Base-by-base conservation (phyloP, 1,140 invertebrate genomes). In the Dermatophagoides farinae region DNA sequence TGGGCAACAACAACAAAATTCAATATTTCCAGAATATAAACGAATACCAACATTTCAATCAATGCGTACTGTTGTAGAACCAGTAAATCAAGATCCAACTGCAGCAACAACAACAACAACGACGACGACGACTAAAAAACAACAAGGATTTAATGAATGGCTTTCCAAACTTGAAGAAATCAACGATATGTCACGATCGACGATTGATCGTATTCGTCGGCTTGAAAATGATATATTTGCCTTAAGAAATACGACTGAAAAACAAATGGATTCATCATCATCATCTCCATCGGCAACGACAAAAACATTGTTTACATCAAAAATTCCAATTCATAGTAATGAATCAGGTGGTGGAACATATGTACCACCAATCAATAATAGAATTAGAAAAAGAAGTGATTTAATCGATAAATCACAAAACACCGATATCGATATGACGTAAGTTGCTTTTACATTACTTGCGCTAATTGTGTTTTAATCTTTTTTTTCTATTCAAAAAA, bases 141-240 rank as follows among this genome's bases (percentile, higher is more conserved):
- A 12, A 55, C 14, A 55, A 55, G 31, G 22, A 55, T 14, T 55
- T 55, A 55, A 55, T 55, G 31, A 55, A 55, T 55, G 53, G 53
- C 23, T 55, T 11, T 23, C 14, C 4, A 55, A 55, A 55, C 23
- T 55, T 4, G 53, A 55, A 12, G 53, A 55, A 55, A 23, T 55
- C 18, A 55, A 55, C 14, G 53, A 55, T 25, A 55, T 55, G 10
- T 55, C 53, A 18, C 53, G 53, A 4, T 55, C 53, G 6, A 55
- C 53, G 9, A 12, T 41, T 4, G 25, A 55, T 12, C 38, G 53
- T n/a, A 55, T 55, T 40, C 12, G 23, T 6, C 16, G 25, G 2
- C 53, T 55, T 40, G 53, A 55, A 44, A 55, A 23, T 22, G 53
- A 55, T 11, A 23, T 55, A 2, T 25, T 23, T 23, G 1, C 39